phyloP scores from a whole-genome alignment of 2,797 vertebrate species.

The Pseudomugil gertrudae region DNA sequence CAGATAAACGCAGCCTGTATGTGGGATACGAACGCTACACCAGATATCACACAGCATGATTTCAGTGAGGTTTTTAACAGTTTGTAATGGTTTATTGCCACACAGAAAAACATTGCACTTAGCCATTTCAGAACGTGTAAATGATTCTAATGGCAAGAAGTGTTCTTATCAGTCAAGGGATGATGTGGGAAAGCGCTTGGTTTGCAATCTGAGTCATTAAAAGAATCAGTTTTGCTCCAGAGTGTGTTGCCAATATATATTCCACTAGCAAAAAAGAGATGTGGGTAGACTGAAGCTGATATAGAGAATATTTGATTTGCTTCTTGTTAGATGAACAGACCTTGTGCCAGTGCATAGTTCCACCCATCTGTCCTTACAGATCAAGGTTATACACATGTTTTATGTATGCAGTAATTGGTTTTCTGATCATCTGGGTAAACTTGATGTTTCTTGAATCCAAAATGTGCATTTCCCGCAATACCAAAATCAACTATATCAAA shows the following conservation, averaged over 20 bases:
- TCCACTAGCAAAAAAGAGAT: conserved; percentile 58
- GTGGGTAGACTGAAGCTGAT: conserved; percentile 55
- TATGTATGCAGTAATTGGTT: conserved; percentile 26
- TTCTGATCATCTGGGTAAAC: conserved; percentile 48
- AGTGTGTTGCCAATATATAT: conserved; percentile 52
- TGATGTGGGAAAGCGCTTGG: conserved; percentile 34
- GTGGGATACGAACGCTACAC: conserved; percentile 35
- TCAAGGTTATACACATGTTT: conserved; percentile 60
- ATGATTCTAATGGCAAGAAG: conserved; percentile 34
- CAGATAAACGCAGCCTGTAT: conserved; percentile 51
- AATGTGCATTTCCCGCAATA: conserved; percentile 23
- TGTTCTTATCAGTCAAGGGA: conserved; percentile 35
- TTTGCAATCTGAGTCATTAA: conserved; percentile 40
- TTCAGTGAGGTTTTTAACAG: conserved; percentile 40
- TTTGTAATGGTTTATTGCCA: conserved; percentile 22
- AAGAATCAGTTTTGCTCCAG: conserved; percentile 27
- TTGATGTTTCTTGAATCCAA: conserved; percentile 47
- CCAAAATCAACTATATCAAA: conserved; percentile 24
- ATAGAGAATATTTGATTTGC: conserved; percentile 60
- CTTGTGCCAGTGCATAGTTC: conserved; percentile 27
- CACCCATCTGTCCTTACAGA: conserved; percentile 40
- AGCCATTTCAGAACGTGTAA: conserved; percentile 16
- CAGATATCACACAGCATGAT: conserved; percentile 24
- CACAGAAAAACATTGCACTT: conserved; percentile 18
- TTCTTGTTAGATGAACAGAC: conserved; percentile 24